Conservation (phyloP, 2,113 vertebrate species). For the Lethenteron reissneri region DNA sequence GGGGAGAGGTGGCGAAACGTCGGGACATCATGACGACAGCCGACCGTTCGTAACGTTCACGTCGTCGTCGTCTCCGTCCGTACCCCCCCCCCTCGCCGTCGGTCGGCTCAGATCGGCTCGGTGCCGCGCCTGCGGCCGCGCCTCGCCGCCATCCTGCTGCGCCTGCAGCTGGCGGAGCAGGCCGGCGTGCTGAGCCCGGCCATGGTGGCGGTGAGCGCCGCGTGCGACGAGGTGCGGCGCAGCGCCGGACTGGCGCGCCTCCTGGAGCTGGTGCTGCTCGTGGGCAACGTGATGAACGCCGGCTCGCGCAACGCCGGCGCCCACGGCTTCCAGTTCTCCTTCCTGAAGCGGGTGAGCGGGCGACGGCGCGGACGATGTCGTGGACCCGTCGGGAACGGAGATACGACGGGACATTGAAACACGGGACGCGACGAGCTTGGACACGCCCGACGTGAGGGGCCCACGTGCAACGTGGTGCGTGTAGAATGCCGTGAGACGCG, state of each 20-base stretch:
- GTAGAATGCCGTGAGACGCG: too few species aligned
- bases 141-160: neutral
- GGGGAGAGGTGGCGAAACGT: too few species aligned
- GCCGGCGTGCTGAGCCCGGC: neutral
- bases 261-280: neutral
- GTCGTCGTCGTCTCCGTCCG: neutral
- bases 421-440: too few species aligned
- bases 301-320: neutral
- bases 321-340: neutral
- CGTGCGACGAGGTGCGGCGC: slow-evolving; percentile 1
- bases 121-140: neutral
- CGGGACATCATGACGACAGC: too few species aligned
- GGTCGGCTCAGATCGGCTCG: neutral
- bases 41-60: too few species aligned
- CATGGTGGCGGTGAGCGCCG: neutral
- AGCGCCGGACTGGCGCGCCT: neutral
- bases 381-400: too few species aligned
- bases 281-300: slow-evolving; percentile 2
- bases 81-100: neutral
- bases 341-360: neutral
- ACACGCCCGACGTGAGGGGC: too few species aligned
- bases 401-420: too few species aligned
- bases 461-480: too few species aligned
- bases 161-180: slow-evolving; percentile 1
- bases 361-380: too few species aligned